Evolutionary conservation across 2,797 vertebrate genomes (phyloP).

Genomic region (Accipiter fasciatus): DNA sequence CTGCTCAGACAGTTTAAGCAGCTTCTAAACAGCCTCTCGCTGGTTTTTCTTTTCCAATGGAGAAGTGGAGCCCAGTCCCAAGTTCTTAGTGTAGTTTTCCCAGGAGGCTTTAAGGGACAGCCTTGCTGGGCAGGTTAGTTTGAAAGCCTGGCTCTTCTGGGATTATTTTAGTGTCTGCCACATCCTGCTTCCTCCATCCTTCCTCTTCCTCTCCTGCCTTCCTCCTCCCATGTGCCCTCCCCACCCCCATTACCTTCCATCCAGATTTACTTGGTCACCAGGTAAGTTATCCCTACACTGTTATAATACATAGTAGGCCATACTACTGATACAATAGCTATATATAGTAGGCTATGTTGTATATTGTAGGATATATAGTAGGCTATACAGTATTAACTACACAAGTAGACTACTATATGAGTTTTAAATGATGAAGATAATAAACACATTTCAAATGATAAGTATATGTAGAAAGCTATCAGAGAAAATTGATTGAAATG

Average conservation of each 20-base stretch:
- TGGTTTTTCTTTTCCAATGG: not conserved
- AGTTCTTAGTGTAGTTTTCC: not conserved
- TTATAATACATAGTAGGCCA: not conserved
- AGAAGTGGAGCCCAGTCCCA: not conserved
- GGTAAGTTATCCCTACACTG: not conserved
- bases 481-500: not conserved
- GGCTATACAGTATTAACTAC: not conserved
- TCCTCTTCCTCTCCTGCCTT: not conserved
- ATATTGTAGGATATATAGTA: not conserved
- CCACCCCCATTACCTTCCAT: not conserved
- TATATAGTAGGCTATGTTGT: too few relatives aligned
- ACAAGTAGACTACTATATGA: too few relatives aligned
- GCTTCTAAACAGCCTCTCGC: accelerated
- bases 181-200: not conserved
- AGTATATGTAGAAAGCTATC: not conserved
- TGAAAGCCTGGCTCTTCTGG: not conserved
- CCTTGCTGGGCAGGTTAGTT: not conserved
- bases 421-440: not conserved
- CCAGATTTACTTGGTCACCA: too few relatives aligned
- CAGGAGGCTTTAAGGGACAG: not conserved
- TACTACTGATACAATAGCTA: not conserved
- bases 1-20: not conserved
- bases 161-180: not conserved
- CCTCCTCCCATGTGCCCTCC: not conserved
- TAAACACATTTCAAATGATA: too few relatives aligned